Base-by-base conservation (phyloP, 2,113 vertebrate species). In the Sialia sialis region DNA sequence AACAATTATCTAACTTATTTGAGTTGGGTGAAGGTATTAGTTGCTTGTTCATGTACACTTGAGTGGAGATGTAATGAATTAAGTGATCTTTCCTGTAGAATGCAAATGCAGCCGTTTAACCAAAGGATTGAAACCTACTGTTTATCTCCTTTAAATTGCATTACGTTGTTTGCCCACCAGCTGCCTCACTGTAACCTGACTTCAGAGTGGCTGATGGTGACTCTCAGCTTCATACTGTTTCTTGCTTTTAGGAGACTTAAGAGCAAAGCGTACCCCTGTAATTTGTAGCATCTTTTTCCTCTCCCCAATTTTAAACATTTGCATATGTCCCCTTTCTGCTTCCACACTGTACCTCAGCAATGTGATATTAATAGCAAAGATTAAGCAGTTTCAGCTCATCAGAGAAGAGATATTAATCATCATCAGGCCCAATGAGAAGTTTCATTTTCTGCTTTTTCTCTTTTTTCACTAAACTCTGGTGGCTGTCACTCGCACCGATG, bases 371-470 rank as follows among this genome's bases (percentile, higher is more conserved):
- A 96, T 97, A 92, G 90, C 70, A 89, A 73, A 64, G 68, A 97
- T 97, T 93, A 96, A 94, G 94, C 90, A n/a, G 46, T 95, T 93
- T 95, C 95, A 92, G 93, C 92, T 96, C 91, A 75, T 92, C 94
- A 94, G 87, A 96, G 94, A 95, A 75, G 92, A 97, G 77, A 92
- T 96, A 96, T 97, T 97, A 96, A 97, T 97, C 97, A 98, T 97
- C 88, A 97, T 96, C 93, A 97, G 87, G 32, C 79, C 90, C 89
- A 95, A 82, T 87, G 88, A 98, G 91, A 95, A 97, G 90, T 96
- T 97, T 93, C 75, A 88, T 94, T 96, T 96, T 96, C 94, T 4
- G 7, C 74, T 96, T 52, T 30, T 52, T 94, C 90, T 94, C 66
- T 92, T 90, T 96, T 94, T 87, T 46, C 83, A 75, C 55, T 55